Evolutionary conservation across 2,113 vertebrate genomes (phyloP), one percentile per base, ranked within the genome.

Genomic region (Apteryx mantelli): DNA sequence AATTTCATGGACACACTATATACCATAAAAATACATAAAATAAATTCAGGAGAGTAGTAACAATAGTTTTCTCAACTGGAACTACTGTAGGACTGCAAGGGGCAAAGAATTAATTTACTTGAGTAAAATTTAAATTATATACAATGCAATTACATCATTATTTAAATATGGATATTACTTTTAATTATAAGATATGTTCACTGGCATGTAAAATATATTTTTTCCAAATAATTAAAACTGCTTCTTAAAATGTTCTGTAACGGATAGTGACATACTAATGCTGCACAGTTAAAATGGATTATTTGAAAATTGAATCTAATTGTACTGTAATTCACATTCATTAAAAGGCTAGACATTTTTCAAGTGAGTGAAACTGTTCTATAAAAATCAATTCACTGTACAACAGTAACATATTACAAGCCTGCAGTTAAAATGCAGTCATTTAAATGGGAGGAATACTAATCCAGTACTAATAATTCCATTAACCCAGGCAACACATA

Each of bases 141-240:
- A 22, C 44, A 76, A 30, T 44, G 5, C 10, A 85, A 68, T 77
- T 69, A 86, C 48, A 82, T 16, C 10, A 61, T 30, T 85, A 38
- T 85, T 96, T 88, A 89, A 89, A 42, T 7, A 52, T 32, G 58
- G 36, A 78, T 82, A 64, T 95, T 87, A 40, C 4, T 88, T 60
- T 88, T 88, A 93, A 91, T 93, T 96, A 82, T 26, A 86, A 91
- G 56, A 79, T n/a, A 30, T 26, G 24, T 85, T 88, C 90, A 91
- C 9, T n/a, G 53, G 28, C 38, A 75, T 52, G 42, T 77, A 30
- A 84, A 71, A 78, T 86, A 63, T 63, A 38, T 63, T 60, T 74
- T 91, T 89, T 76, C 46, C 60, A 92, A 96, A 97, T 95, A 98
- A 96, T 97, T 97, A 96, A 97, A 91, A 94, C 55, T 66, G 32